Evolutionary conservation across 2,888 invertebrate genomes (phyloP).

Genomic region (Diarsia dahlii): DNA sequence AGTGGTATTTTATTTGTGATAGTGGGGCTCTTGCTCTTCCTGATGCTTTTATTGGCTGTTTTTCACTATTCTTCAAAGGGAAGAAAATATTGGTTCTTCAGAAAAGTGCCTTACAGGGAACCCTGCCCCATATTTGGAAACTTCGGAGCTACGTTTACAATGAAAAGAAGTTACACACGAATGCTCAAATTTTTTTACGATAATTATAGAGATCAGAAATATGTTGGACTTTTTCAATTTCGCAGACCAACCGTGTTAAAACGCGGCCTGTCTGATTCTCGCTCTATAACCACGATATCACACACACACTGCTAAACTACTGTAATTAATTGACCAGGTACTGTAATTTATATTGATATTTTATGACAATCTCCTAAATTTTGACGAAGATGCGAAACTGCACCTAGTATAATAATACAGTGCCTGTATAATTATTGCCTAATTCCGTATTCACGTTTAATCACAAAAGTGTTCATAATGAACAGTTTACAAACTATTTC

Average conservation of each 20-base stretch:
- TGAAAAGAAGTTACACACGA: conserved; percentile 83
- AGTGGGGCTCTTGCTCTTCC: conserved; percentile 67
- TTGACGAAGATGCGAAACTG: no score
- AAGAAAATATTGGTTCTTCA: conserved; percentile 85
- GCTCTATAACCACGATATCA: no score
- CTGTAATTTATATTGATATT: no score
- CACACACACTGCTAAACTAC: no score
- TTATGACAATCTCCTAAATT: no score
- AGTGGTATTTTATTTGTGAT: conserved; percentile 77
- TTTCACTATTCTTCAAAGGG: conserved; percentile 84
- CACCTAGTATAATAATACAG: no score
- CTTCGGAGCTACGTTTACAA: conserved; percentile 85
- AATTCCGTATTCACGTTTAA: conserved; percentile 10
- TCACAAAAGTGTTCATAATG: conserved; percentile 12
- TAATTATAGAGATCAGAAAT: conserved; percentile 79
- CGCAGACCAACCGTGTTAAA: conserved; percentile 68
- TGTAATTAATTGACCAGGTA: no score
- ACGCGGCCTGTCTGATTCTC: no score
- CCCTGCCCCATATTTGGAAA: conserved; percentile 89
- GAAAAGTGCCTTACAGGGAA: conserved; percentile 86
- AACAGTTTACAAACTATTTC: conserved; percentile 36
- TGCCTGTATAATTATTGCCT: neutral
- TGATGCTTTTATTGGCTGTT: conserved; percentile 77
- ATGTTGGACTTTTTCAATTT: conserved; percentile 87
- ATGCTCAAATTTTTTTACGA: conserved; percentile 85